A percentile compares a stretch with the other conserved stretches of the same genome.
Conservation (phyloP, 2,797 vertebrate species). For the Scolopax rusticola region DNA sequence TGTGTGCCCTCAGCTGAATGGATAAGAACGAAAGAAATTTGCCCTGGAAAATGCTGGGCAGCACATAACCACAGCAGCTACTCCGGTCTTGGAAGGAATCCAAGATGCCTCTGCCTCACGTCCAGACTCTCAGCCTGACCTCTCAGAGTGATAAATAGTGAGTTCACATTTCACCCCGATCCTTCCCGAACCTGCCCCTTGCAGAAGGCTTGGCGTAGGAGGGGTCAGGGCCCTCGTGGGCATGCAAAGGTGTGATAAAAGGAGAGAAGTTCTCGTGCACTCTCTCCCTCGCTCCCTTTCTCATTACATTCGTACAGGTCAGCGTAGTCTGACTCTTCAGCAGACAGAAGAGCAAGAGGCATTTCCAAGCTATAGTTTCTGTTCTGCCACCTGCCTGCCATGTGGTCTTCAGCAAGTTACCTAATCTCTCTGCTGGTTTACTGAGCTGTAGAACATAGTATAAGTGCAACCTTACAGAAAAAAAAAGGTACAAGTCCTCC, state of each 20-base stretch:
- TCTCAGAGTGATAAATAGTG: constrained; percentile 52
- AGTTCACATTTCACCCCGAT: constrained; percentile 65
- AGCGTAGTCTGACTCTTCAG: constrained; percentile 39
- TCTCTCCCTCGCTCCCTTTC: constrained; percentile 49
- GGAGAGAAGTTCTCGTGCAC: constrained; percentile 56
- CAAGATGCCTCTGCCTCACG: constrained; percentile 49
- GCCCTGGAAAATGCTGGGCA: constrained; percentile 62
- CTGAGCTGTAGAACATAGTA: background rate
- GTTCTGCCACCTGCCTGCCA: constrained; percentile 69
- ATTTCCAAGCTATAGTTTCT: constrained; percentile 39
- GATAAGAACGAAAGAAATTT: constrained; percentile 50
- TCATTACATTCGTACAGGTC: constrained; percentile 41
- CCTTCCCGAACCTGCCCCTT: constrained; percentile 61
- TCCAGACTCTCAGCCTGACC: constrained; percentile 64
- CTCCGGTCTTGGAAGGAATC: constrained; percentile 60
- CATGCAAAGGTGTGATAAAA: constrained; percentile 70
- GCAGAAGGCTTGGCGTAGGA: constrained; percentile 39
- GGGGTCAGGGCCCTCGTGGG: constrained; percentile 35
- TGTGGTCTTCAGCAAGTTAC: constrained; percentile 29
- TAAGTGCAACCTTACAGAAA: background rate
- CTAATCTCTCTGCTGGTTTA: background rate
- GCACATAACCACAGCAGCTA: constrained; percentile 34
- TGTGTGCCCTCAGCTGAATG: constrained; percentile 27
- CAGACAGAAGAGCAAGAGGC: constrained; percentile 65
- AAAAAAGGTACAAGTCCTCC: background rate